Base-by-base conservation (phyloP, 2,888 invertebrate species). In the Rhingia campestris region DNA sequence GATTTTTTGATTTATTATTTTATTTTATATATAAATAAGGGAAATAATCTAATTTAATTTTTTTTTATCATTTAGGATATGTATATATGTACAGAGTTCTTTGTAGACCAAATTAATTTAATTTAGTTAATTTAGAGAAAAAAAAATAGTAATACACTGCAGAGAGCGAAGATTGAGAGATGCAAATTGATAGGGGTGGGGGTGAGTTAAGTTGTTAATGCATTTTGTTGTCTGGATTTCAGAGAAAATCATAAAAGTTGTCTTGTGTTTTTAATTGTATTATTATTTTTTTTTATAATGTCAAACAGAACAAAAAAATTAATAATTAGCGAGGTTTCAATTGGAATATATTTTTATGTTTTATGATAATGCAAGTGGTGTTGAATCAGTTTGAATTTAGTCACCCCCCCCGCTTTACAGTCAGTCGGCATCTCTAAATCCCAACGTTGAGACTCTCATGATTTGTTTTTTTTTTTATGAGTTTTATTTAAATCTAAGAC, bases 281-380 rank as follows among this genome's bases (percentile, higher is more conserved):
- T 66, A 56, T 74, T 63, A 51, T 79, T 84, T 58, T 64, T 39
- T 56, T 61, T 58, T 63, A 43, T 63, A 49, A 59, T 63, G 49
- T 22, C 22, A 74, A 61, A 22, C 22, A 49, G 9, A 49, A 35
- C 7, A 59, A 43, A 79, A 61, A 61, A 73, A 82, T 74, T 63
- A 84, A 84, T 84, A 84, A 80, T 75, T 54, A 84, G 84, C 84
- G 84, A 84, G 84, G 84, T 80, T 84, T 84, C 79, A 74, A 80
- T 84, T 84, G 84, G 84, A 84, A 84, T 84, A 74, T 77, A 41
- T 59, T 33, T 3, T 12, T 7, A 35, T 45, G 63, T 77, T 66
- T 56, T 84, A 84, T 84, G 56, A 77, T 77, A 69, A 61, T 80
- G 58, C 63, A 73, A 70, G 58, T 63, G 4, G 67, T 76, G 51